Evolutionary conservation across 1,140 invertebrate species (phyloP), one percentile per base, ranked within the genome.

Genomic region (Bombus superbus): DNA sequence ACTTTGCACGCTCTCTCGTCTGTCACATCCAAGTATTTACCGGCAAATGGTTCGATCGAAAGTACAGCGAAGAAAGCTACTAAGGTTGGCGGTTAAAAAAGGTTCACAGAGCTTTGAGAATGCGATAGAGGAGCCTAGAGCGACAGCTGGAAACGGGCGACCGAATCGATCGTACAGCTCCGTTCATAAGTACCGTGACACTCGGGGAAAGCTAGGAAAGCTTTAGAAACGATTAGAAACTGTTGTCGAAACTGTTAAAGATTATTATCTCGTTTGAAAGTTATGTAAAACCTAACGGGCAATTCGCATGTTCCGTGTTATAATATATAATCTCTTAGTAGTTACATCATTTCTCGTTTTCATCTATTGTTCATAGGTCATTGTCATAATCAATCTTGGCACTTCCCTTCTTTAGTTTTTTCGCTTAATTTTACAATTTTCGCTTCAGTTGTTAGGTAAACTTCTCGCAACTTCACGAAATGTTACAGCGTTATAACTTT

Each of bases 61-160:
- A 47, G 35, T 32, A 35, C 22, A 8, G 40, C 25, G 18, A 13
- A 35, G 32, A 28, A 69, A 44, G 79, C 79, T 32, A 32, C 59
- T n/a, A 3, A 47, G 38, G 53, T 28, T 25, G 9, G 64, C 13
- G 40, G 69, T 81, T 81, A 32, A 66, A 66, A 66, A 66, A 66
- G 18, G 18, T 25, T 82, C 80, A 74, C 80, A 44, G 80, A 57
- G 69, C 80, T 82, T 82, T 74, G 80, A 73, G 47, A 32, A 72
- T 22, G 18, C 47, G 47, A 72, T 22, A 44, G 68, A 71, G 28
- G 15, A 59, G 66, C 79, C 79, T 40, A 64, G 69, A 82, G 80
- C 80, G 80, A 82, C 80, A 82, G 69, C 44, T 73, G 38, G 8
- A 64, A 74, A 64, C 53, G 18, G n/a, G 13, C n/a, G 64, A 82